These are phyloP conservation scores for Blera fallax DNA, from an alignment of 2,888 invertebrate genomes.

Conservation along the genomic window DNA sequence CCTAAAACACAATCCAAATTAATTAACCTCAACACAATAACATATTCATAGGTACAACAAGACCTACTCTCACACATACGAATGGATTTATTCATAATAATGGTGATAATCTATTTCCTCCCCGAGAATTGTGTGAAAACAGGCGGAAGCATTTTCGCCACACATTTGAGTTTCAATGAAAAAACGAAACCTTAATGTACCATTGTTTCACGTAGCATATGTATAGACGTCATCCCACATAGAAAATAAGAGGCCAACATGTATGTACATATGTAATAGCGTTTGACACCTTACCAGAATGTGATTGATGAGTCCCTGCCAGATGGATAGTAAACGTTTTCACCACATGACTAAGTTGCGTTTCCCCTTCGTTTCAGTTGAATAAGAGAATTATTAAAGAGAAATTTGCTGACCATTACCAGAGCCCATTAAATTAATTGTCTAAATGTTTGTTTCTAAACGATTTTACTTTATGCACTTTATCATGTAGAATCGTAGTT, in stretches of 20 bases:
- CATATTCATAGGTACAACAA: slow-evolving; percentile 15
- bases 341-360: background rate
- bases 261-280: slow-evolving; percentile 14
- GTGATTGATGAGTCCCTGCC: slow-evolving; percentile 39
- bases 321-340: background rate
- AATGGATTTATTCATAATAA: slow-evolving; percentile 13
- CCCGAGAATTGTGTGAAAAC: background rate
- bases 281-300: slow-evolving; percentile 41
- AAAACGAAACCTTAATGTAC: background rate
- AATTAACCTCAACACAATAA: slow-evolving; percentile 22
- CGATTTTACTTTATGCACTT: background rate
- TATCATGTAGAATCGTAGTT: slow-evolving; percentile 27
- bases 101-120: slow-evolving; percentile 20
- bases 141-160: background rate
- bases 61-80: background rate
- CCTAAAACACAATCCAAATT: slow-evolving; percentile 29
- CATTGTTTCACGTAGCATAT: slow-evolving; percentile 1
- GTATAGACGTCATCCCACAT: background rate
- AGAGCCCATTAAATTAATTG: slow-evolving; percentile 40
- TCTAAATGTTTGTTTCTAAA: slow-evolving; percentile 20
- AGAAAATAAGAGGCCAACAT: slow-evolving; percentile 3
- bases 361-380: background rate
- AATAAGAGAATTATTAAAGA: slow-evolving; percentile 29
- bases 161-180: background rate
- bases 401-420: slow-evolving; percentile 51